A percentile compares a stretch with the other conserved stretches of the same genome.
These are phyloP conservation scores for Calliopum simillimum DNA, from an alignment of 2,888 invertebrate genomes.

Conservation along the genomic window DNA sequence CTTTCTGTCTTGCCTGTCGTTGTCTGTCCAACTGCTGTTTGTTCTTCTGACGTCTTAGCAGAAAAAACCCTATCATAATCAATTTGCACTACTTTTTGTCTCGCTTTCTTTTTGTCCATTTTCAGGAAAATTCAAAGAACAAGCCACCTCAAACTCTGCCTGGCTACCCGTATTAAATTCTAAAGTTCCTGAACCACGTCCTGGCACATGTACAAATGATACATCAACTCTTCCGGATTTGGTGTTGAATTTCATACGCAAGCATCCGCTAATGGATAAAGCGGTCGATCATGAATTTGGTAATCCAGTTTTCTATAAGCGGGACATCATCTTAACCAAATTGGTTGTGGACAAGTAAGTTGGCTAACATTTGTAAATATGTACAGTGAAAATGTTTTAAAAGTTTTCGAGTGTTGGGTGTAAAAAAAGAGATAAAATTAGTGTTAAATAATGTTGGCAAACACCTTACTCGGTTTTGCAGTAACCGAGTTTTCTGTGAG, in stretches of 20 bases:
- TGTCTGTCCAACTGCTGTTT: background rate
- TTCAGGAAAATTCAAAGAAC: constrained; percentile 85
- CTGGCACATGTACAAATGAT: constrained; percentile 94
- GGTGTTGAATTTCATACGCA: constrained; percentile 95
- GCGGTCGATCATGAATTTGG: constrained; percentile 94
- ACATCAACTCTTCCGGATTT: constrained; percentile 91
- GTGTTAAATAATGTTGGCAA: background rate
- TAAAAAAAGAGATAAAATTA: background rate
- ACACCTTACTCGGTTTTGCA: no score
- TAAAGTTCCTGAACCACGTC: constrained; percentile 91
- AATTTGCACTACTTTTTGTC: constrained; percentile 20
- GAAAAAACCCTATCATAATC: constrained; percentile 23
- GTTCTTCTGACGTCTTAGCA: background rate
- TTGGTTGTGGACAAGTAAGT: constrained; percentile 86
- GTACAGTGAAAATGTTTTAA: constrained; percentile 6
- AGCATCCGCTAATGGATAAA: constrained; percentile 97
- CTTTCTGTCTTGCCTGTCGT: constrained; percentile 13
- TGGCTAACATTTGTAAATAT: constrained; percentile 18
- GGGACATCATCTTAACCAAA: constrained; percentile 90
- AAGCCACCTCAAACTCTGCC: constrained; percentile 90
- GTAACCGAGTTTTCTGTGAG: no score
- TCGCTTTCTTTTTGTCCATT: constrained; percentile 33
- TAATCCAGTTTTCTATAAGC: constrained; percentile 92
- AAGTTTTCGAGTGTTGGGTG: background rate
- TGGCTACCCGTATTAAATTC: constrained; percentile 95